phyloP scores from a whole-genome alignment of 1,140 invertebrate genomes.

The Ceratosolen fusciceps region DNA sequence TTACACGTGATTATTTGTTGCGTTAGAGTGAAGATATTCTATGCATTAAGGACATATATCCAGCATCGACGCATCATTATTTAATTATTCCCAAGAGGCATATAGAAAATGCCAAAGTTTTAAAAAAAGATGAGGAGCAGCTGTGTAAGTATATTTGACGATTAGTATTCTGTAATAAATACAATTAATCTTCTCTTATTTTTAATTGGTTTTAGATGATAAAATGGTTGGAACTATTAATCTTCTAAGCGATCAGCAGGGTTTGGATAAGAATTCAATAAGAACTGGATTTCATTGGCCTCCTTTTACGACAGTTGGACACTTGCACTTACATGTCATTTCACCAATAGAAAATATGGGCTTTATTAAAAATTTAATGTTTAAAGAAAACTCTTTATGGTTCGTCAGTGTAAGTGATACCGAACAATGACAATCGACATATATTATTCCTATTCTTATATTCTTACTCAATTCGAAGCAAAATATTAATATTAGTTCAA shows the following conservation, averaged over 20 bases:
- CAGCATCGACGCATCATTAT: constrained; percentile 85
- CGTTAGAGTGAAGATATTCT: constrained; percentile 84
- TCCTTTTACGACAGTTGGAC: constrained; percentile 86
- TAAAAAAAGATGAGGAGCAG: constrained; percentile 76
- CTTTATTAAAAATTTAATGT: constrained; percentile 78
- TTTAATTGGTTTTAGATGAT: constrained; percentile 73
- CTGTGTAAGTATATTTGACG: constrained; percentile 75
- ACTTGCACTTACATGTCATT: constrained; percentile 92
- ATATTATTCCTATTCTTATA: too few relatives aligned
- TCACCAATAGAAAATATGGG: constrained; percentile 84
- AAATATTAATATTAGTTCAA: neutral
- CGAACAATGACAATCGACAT: neutral
- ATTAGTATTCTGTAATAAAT: too few relatives aligned
- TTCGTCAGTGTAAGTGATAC: constrained; percentile 84
- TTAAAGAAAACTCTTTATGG: constrained; percentile 84
- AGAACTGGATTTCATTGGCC: constrained; percentile 93
- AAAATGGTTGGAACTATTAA: constrained; percentile 75
- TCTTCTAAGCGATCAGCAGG: constrained; percentile 72
- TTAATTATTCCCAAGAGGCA: constrained; percentile 85
- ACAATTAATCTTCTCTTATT: neutral
- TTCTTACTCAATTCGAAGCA: too few relatives aligned
- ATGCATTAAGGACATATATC: constrained; percentile 88
- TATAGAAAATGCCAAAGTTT: constrained; percentile 79
- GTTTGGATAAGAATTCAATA: constrained; percentile 72
- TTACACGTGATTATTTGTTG: constrained; percentile 56